Conservation (phyloP, 1,140 invertebrate species). For the Musca vetustissima region DNA sequence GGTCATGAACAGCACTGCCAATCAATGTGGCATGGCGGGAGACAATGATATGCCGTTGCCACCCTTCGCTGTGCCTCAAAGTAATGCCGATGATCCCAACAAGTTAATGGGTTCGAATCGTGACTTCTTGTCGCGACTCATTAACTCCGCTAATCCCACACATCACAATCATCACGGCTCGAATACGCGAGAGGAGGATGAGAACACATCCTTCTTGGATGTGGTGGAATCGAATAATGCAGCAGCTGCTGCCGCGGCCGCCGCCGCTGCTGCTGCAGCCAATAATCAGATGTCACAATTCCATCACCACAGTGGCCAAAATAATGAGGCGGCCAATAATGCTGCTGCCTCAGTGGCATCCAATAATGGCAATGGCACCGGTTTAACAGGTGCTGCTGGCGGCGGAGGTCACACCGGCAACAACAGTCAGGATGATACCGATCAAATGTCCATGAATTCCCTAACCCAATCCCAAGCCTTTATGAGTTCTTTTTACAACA, state of each 20-base stretch:
- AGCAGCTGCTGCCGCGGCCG: slow-evolving; percentile 39
- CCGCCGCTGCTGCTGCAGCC: slow-evolving; percentile 35
- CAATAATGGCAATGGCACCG: slow-evolving; percentile 27
- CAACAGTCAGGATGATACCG: slow-evolving; percentile 20
- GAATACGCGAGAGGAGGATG: slow-evolving; percentile 48
- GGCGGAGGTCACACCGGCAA: slow-evolving; percentile 23
- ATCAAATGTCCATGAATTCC: slow-evolving; percentile 54
- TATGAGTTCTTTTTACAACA: slow-evolving; percentile 55
- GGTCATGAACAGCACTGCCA: slow-evolving; percentile 26
- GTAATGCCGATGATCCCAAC: slow-evolving; percentile 45
- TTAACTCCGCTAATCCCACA: slow-evolving; percentile 46
- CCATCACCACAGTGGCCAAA: slow-evolving; percentile 32
- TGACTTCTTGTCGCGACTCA: slow-evolving; percentile 49
- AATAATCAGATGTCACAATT: slow-evolving; percentile 48
- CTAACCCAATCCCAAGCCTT: slow-evolving; percentile 50
- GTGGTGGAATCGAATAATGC: slow-evolving; percentile 53
- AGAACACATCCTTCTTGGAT: slow-evolving; percentile 53
- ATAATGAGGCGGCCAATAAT: slow-evolving; percentile 17
- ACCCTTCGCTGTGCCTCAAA: slow-evolving; percentile 47
- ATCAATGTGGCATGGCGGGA: slow-evolving; percentile 25
- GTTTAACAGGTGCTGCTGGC: slow-evolving; percentile 4
- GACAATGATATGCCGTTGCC: slow-evolving; percentile 34
- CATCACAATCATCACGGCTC: slow-evolving; percentile 45
- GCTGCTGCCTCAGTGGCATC: slow-evolving; percentile 27
- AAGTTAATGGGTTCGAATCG: slow-evolving; percentile 51